A percentile compares a stretch with the other conserved stretches of the same genome.
Evolutionary conservation across 2,888 invertebrate species (phyloP).

Genomic region (Antheraea yamamai): DNA sequence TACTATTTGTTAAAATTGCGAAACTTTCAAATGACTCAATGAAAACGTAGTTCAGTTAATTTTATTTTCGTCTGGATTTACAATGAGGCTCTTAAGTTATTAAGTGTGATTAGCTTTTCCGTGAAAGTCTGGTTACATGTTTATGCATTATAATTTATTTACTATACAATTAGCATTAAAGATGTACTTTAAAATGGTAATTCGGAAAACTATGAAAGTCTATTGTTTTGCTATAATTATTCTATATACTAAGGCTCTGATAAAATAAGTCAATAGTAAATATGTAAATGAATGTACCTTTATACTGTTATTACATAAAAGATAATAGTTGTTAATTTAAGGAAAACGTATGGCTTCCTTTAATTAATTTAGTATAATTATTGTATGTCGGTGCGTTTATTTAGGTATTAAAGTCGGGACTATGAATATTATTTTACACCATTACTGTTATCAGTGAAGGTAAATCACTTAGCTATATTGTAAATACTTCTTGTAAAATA

Average conservation of each 20-base stretch:
- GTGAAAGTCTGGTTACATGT: constrained; percentile 50
- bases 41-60: neutral
- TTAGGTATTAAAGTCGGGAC: neutral
- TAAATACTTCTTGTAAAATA: neutral
- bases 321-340: constrained; percentile 21
- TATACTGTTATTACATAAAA: constrained; percentile 16
- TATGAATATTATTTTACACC: constrained; percentile 20
- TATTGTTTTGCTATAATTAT: constrained; percentile 58
- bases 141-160: constrained; percentile 50
- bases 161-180: constrained; percentile 52
- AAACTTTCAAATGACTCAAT: neutral
- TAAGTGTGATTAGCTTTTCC: constrained; percentile 31
- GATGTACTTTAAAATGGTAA: constrained; percentile 40
- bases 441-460: constrained; percentile 4
- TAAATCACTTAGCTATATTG: neutral
- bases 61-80: neutral
- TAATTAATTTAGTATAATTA: constrained; percentile 20
- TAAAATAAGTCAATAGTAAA: constrained; percentile 24
- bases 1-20: neutral
- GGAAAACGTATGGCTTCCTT: constrained; percentile 16
- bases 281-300: constrained; percentile 16
- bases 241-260: constrained; percentile 60
- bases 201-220: constrained; percentile 37
- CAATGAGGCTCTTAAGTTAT: constrained; percentile 25
- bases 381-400: constrained; percentile 11